Conservation (phyloP, 2,888 invertebrate genomes). For the Amblyjoppa proteus region DNA sequence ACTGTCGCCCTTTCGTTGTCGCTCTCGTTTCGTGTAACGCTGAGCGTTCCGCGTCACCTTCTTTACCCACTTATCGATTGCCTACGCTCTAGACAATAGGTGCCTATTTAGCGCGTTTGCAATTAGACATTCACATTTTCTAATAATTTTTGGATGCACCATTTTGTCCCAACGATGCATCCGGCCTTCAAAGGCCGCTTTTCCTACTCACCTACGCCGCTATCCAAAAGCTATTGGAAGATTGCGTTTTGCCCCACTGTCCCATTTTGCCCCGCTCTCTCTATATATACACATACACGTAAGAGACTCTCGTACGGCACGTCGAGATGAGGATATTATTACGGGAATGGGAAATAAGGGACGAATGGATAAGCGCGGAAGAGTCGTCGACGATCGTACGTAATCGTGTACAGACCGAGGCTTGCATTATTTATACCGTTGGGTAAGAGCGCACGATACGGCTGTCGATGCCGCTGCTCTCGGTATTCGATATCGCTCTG, state of each 20-base stretch:
- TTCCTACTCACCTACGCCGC: too few relatives aligned
- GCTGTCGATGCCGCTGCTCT: not conserved
- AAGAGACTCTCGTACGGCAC: conserved; percentile 68
- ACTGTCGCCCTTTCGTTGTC: too few relatives aligned
- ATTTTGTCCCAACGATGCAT: too few relatives aligned
- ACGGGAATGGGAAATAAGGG: conserved; percentile 36
- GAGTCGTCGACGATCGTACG: not conserved
- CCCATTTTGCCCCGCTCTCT: not conserved
- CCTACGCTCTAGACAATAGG: too few relatives aligned
- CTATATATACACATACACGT: not conserved
- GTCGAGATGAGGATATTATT: conserved; percentile 62
- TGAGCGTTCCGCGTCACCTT: too few relatives aligned
- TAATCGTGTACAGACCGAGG: not conserved
- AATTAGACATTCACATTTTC: not conserved
- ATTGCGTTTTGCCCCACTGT: not conserved
- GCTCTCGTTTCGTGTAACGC: too few relatives aligned
- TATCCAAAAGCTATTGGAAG: too few relatives aligned
- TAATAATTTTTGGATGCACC: not conserved
- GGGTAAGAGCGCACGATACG: not conserved
- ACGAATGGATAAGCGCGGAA: conserved; percentile 1
- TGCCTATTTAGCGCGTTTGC: too few relatives aligned
- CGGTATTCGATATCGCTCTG: not conserved
- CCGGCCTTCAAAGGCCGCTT: too few relatives aligned
- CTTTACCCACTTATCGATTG: too few relatives aligned
- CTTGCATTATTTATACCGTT: not conserved